phyloP scores from a whole-genome alignment of 2,113 vertebrate species.

The Urocynchramus pylzowi region DNA sequence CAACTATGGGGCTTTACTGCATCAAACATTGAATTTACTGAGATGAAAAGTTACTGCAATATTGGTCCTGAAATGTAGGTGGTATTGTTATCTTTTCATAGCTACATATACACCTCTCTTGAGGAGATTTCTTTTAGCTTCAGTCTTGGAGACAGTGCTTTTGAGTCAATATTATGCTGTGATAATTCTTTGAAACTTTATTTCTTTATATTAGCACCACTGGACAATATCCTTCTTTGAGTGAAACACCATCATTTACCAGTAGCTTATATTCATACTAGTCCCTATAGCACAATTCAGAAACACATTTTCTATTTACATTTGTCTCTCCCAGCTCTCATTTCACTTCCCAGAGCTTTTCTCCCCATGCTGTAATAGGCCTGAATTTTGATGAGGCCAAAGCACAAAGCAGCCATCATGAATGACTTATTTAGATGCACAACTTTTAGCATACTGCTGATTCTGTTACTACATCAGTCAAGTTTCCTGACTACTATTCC shows the following conservation, averaged over 20 bases:
- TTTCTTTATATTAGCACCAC: constrained; percentile 26
- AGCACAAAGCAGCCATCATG: constrained; percentile 40
- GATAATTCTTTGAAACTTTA: constrained; percentile 32
- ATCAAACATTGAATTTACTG: background rate
- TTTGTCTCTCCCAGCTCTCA: constrained; percentile 26
- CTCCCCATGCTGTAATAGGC: constrained; percentile 13
- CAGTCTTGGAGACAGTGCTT: background rate
- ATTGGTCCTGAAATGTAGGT: background rate
- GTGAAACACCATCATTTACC: constrained; percentile 40
- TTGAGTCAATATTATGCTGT: constrained; percentile 26
- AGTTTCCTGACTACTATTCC: constrained; percentile 46
- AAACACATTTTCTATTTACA: constrained; percentile 45
- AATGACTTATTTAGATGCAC: constrained; percentile 45
- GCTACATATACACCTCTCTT: constrained; percentile 12
- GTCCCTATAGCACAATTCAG: constrained; percentile 29
- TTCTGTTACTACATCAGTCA: constrained; percentile 31
- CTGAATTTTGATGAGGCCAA: constrained; percentile 53
- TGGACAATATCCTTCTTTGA: constrained; percentile 37
- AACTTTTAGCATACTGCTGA: constrained; percentile 48
- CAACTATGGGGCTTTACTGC: background rate
- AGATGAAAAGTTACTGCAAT: constrained; percentile 23
- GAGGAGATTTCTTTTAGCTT: constrained; percentile 42
- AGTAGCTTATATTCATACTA: constrained; percentile 37
- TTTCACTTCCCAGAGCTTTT: constrained; percentile 29
- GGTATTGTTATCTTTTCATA: constrained; percentile 11